Evolutionary conservation across 2,888 invertebrate genomes (phyloP).

Genomic region (Clepsis dumicolana): DNA sequence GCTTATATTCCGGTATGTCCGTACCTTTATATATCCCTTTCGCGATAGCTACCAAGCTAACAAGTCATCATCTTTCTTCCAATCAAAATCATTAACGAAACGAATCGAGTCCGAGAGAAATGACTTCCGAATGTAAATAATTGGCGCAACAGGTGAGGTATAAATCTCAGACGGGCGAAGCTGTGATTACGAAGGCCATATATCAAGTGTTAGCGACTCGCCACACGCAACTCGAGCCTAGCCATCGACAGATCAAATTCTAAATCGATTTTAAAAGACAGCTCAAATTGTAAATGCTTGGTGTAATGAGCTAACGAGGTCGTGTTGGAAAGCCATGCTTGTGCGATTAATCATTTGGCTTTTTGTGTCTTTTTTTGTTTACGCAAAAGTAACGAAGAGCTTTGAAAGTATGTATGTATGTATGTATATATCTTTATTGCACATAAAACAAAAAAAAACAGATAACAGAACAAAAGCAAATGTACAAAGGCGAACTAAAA

Average conservation of each 20-base stretch:
- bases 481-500: no score
- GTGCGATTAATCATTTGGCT: background rate
- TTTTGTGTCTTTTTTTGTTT: background rate
- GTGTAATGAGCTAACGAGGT: constrained; percentile 12
- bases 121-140: constrained; percentile 80
- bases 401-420: no score
- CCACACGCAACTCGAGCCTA: constrained; percentile 71
- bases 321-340: background rate
- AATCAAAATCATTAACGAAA: constrained; percentile 55
- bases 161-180: constrained; percentile 77
- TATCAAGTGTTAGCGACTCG: constrained; percentile 71
- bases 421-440: no score
- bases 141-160: constrained; percentile 81
- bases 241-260: constrained; percentile 55
- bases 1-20: background rate
- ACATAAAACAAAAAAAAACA: no score
- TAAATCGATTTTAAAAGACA: constrained; percentile 56
- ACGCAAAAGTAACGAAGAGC: background rate
- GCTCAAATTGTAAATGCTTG: constrained; percentile 5
- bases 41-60: constrained; percentile 45
- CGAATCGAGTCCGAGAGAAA: constrained; percentile 59
- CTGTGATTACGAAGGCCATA: constrained; percentile 78
- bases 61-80: constrained; percentile 47
- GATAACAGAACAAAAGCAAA: no score
- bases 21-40: constrained; percentile 31